phyloP scores from a whole-genome alignment of 2,888 invertebrate genomes.

The Junonia oenone region DNA sequence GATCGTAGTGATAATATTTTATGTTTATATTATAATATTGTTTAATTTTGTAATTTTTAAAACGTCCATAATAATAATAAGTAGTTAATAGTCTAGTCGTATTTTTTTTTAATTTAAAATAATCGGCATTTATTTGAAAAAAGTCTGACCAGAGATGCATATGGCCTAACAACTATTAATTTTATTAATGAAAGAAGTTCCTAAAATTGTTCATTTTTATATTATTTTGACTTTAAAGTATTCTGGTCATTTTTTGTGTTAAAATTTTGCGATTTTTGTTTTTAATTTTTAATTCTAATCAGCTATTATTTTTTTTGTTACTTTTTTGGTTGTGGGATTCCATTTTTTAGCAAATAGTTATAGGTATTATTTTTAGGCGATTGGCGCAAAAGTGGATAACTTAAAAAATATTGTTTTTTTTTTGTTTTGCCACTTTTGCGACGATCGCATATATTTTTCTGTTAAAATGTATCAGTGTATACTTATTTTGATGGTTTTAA shows the following conservation, averaged over 20 bases:
- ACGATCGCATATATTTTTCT: neutral
- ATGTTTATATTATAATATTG: neutral
- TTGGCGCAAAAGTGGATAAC: neutral
- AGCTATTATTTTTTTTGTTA: neutral
- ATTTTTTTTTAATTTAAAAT: constrained; percentile 29
- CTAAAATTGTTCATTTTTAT: constrained; percentile 5
- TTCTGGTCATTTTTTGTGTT: constrained; percentile 13
- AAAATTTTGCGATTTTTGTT: neutral
- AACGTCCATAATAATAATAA: constrained; percentile 29
- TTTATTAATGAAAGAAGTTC: constrained; percentile 7
- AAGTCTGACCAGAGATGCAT: constrained; percentile 21
- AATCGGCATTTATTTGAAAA: constrained; percentile 26
- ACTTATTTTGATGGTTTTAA: neutral
- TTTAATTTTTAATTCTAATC: neutral
- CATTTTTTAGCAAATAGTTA: neutral
- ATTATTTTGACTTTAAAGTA: constrained; percentile 1
- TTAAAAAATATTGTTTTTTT: neutral
- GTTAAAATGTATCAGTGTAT: neutral
- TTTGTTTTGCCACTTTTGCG: neutral
- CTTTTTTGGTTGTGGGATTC: constrained; percentile 20
- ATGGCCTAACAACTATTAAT: neutral
- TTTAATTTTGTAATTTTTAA: neutral
- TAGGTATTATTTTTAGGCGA: neutral
- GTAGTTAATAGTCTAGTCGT: constrained; percentile 50
- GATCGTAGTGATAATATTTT: neutral